phyloP scores from a whole-genome alignment of 37 sponge, comb jelly and placozoan species.

The Chondrilla cf. caribensis region DNA sequence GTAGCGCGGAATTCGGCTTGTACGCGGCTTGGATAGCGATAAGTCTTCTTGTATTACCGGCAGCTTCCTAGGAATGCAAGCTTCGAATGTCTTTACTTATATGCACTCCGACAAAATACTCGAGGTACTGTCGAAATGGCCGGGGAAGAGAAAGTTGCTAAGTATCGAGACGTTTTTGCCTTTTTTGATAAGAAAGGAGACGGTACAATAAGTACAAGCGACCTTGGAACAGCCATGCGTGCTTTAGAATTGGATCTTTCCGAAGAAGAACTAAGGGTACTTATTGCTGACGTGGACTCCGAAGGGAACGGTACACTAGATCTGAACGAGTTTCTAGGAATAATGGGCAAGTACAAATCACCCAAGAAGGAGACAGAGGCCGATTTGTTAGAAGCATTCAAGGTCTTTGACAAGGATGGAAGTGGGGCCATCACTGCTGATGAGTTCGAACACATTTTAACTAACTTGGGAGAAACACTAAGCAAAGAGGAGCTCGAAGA shows the following conservation, averaged over 20 bases:
- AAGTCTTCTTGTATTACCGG: too few relatives aligned
- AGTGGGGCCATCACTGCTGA: slow-evolving; percentile 24
- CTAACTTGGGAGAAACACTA: slow-evolving; percentile 22
- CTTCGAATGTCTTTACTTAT: too few relatives aligned
- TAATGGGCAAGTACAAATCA: not conserved
- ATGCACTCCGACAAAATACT: too few relatives aligned
- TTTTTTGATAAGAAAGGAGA: slow-evolving; percentile 52
- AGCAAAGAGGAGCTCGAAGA: slow-evolving; percentile 24
- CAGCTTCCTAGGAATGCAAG: too few relatives aligned
- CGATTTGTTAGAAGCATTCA: slow-evolving; percentile 34
- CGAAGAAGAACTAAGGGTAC: slow-evolving; percentile 4
- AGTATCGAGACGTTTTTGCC: slow-evolving; percentile 34
- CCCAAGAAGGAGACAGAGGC: not conserved
- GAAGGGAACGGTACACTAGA: slow-evolving; percentile 79
- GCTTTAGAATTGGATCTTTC: not conserved
- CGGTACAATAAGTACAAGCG: slow-evolving; percentile 28
- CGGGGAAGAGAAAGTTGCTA: slow-evolving; percentile 52
- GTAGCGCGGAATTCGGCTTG: too few relatives aligned
- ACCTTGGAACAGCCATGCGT: slow-evolving; percentile 18
- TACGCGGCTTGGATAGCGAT: too few relatives aligned
- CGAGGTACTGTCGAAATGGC: not conserved
- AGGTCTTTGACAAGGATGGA: slow-evolving; percentile 25
- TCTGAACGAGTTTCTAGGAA: slow-evolving; percentile 45
- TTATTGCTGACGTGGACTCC: slow-evolving; percentile 27
- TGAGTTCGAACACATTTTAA: slow-evolving; percentile 29